Evolutionary conservation across 1,140 invertebrate genomes (phyloP).

Genomic region (Cotesia glomerata): DNA sequence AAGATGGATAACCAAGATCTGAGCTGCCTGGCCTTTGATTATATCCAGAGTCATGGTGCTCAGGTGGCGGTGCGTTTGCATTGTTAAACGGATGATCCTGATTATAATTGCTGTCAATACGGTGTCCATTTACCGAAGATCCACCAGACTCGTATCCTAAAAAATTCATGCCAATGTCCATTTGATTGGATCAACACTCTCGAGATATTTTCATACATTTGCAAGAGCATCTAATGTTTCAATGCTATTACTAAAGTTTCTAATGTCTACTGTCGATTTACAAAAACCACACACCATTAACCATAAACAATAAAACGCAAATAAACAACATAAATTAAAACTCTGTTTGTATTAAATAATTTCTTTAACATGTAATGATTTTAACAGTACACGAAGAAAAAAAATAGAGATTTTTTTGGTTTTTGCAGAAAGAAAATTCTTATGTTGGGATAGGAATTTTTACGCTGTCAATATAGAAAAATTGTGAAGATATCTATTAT

Average conservation of each 20-base stretch:
- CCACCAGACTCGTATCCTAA: slow-evolving; percentile 57
- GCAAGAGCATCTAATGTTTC: background rate
- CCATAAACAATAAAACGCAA: too few species aligned
- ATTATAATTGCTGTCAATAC: slow-evolving; percentile 29
- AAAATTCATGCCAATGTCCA: slow-evolving; percentile 36
- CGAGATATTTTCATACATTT: background rate
- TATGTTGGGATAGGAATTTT: too few species aligned
- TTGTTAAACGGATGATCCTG: slow-evolving; percentile 49
- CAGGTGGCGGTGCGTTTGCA: slow-evolving; percentile 55
- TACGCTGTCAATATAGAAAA: too few species aligned
- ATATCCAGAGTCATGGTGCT: slow-evolving; percentile 36
- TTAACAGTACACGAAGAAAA: too few species aligned
- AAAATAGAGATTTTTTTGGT: too few species aligned
- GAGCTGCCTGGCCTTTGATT: slow-evolving; percentile 27
- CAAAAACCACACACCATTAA: background rate
- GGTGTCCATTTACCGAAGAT: slow-evolving; percentile 52
- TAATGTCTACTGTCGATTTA: background rate
- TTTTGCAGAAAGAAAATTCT: too few species aligned
- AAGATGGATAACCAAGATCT: slow-evolving; percentile 43
- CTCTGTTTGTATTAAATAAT: too few species aligned
- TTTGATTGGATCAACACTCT: background rate
- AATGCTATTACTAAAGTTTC: background rate
- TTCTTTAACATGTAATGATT: too few species aligned
- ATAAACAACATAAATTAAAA: too few species aligned
- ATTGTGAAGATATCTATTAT: too few species aligned